Base-by-base conservation (phyloP, 2,113 vertebrate species). In the Phaetusa simplex region DNA sequence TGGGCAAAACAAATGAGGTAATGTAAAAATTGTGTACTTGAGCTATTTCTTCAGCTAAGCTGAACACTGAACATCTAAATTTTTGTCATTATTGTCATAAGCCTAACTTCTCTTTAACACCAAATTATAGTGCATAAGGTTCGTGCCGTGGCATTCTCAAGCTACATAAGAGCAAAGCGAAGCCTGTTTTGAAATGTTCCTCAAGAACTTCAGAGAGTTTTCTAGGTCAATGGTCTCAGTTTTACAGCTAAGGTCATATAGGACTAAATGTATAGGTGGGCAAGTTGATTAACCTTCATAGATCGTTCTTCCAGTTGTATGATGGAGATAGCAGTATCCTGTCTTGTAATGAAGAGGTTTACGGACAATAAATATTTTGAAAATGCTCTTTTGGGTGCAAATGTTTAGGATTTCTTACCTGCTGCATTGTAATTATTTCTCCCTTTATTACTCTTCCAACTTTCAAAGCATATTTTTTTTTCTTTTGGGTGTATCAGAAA, bases 101-200 rank as follows among this genome's bases (percentile, higher is more conserved):
- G 13, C 59, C 43, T 72, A 55, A 52, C 49, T 77, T 27, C 9
- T 53, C 65, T 21, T 71, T 45, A 38, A 27, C n/a, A 45, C 14
- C 13, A 64, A 62, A 71, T 70, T 42, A 21, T 15, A 49, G 15
- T 26, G 8, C 30, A 80, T 67, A 56, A 62, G 6, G 32, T 53
- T 82, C 49, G 90, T 72, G 38, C 11, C 2, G 1, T 59, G 8
- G 32, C 12, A 34, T 55, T 72, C 29, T 58, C 49, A 55, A 55
- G n/a, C 21, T 55, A 50, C 1, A 0, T 27, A 47, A 71, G 8
- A 72, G 10, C 21, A 59, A 15, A 2, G 0, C 0, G 1, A 81
- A 64, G 14, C 23, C 30, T 52, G 8, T 45, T 76, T 76, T 80
- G 49, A 71, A 58, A 47, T 0, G 0, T 27, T 71, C 1, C 40